Evolutionary conservation across 2,888 invertebrate species (phyloP), one percentile per base, ranked within the genome.

Genomic region (Uloborus plumipes): DNA sequence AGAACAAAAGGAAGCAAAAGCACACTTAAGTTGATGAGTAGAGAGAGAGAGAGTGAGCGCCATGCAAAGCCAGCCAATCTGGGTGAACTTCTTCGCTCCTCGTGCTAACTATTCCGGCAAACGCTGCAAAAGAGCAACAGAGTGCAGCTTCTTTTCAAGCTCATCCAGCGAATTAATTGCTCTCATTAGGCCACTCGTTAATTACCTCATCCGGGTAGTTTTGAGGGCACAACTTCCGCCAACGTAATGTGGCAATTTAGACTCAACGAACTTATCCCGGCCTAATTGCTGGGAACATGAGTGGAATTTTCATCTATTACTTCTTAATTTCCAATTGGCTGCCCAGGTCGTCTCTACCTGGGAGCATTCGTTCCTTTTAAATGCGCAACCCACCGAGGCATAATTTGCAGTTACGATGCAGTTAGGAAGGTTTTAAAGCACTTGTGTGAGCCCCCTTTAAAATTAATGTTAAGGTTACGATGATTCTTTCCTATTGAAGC

Each of bases 321-420:
- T 72, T 79, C 72, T 72, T 72, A 79, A 79, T 79, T 72, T 79
- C 79, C 79, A 72, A 72, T 79, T 79, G 66, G 79, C 49, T 66
- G 47, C 59, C 70, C 70, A 51, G 39, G 74, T 39, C 50, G 58
- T 26, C 55, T 58, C 55, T 50, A 18, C n/a, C 67, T 18, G 31
- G 58, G 69, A 69, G 76, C 49, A 53, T 51, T 69, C 61, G 69
- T 76, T 69, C 66, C 50, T 15, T 64, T 39, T 72, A 31, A 49
- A 74, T 55, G 65, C 55, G 51, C 11, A 61, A 59, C n/a, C 73
- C 47, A 22, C 67, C 50, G 6, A 55, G 50, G 50, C 51, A 59
- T 51, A 58, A 51, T 75, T 47, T 16, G 59, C 59, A 47, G 31
- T 62, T 69, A 62, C 62, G 53, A 53, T 18, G 66, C 22, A 74